Evolutionary conservation across 2,113 vertebrate species (phyloP), one percentile per base, ranked within the genome.

Genomic region (Noctilio leporinus): DNA sequence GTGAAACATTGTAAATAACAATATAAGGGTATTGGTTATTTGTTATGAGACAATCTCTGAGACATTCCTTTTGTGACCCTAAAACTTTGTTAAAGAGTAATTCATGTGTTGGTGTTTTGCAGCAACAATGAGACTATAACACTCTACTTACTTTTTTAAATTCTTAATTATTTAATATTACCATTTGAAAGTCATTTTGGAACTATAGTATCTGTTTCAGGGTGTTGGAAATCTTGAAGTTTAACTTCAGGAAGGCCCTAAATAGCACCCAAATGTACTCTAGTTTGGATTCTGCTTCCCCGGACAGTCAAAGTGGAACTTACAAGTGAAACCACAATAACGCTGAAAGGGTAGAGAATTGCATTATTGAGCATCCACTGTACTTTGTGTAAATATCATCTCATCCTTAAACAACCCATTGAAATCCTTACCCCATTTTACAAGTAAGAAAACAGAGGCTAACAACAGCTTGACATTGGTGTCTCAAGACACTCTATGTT

Each of bases 71-170:
- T 30, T 15, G 5, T 47, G 76, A 8, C 40, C 38, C 6, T 70
- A 47, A 49, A 76, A n/a, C 57, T 89, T 73, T 55, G 24, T 38
- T 73, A 73, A 47, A 89, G 59, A 53, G n/a, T 30, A 38, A 78
- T 45, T 89, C 59, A 80, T n/a, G 45, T 33, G 55, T 65, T 20
- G n/a, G 40, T 62, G 22, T 28, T 76, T 45, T 76, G 33, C 28
- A 55, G 12, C 51, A 49, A 47, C 65, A 40, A 2, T 11, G 28
- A 40, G 20, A 15, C 35, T 64, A 2, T 33, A 70, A 53, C n/a
- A 28, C 30, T 26, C 12, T 0, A 4, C 20, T 30, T 5, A 53
- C 49, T 24, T 51, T 51, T 75, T 30, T 26, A 22, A 17, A 28
- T 35, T 49, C 8, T 55, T n/a, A 16, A 22, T 24, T 49, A n/a